Conservation (phyloP, 2,888 invertebrate genomes). For the Mythimna impura region DNA sequence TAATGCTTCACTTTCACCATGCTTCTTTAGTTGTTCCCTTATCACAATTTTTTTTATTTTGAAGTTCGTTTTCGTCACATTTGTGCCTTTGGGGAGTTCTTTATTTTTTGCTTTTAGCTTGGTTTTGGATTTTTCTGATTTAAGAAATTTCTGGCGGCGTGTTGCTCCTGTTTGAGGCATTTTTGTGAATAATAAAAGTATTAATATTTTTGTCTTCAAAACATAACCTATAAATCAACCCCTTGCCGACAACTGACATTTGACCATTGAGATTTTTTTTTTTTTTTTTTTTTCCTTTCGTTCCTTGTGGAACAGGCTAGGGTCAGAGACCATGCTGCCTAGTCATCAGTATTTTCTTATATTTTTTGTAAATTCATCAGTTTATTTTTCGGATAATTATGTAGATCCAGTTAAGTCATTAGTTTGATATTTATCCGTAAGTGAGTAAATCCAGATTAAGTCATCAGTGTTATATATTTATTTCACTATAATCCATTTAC, state of each 20-base stretch:
- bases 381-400: too few relatives aligned
- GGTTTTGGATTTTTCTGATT: slow-evolving; percentile 96
- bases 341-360: too few relatives aligned
- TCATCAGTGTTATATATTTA: too few relatives aligned
- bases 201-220: neutral
- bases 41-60: slow-evolving; percentile 97
- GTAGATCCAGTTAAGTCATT: too few relatives aligned
- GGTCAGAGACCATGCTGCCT: too few relatives aligned
- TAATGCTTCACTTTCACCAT: slow-evolving; percentile 89
- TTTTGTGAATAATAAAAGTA: slow-evolving; percentile 3
- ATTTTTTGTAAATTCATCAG: too few relatives aligned
- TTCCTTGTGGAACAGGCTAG: too few relatives aligned
- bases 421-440: too few relatives aligned
- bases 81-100: slow-evolving; percentile 95
- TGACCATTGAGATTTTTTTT: too few relatives aligned
- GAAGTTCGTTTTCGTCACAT: slow-evolving; percentile 97
- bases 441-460: too few relatives aligned
- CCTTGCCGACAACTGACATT: neutral
- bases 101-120: slow-evolving; percentile 94
- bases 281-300: too few relatives aligned
- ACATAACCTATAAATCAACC: slow-evolving; percentile 21
- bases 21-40: slow-evolving; percentile 93
- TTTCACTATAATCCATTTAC: too few relatives aligned
- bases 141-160: slow-evolving; percentile 93
- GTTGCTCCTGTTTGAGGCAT: slow-evolving; percentile 89